phyloP scores from a whole-genome alignment of 2,113 vertebrate species.

The Cinclus mexicanus region DNA sequence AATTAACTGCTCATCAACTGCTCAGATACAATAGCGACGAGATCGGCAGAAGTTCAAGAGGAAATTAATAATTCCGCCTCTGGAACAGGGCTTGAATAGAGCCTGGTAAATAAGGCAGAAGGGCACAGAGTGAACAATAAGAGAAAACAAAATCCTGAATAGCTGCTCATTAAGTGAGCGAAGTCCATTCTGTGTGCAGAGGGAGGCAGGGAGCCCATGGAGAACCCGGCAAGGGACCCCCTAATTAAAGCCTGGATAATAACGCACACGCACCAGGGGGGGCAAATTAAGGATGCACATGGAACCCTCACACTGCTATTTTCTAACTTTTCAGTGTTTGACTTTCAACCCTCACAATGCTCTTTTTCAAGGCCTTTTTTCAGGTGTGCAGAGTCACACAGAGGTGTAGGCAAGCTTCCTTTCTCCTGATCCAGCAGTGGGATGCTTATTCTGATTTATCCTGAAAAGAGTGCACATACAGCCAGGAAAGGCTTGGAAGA shows the following conservation, averaged over 20 bases:
- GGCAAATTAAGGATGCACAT: not conserved
- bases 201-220: not conserved
- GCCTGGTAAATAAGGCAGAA: conserved; percentile 34
- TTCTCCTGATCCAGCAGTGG: not conserved
- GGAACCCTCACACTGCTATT: not conserved
- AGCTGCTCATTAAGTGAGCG: conserved; percentile 46
- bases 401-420: not conserved
- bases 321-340: not conserved
- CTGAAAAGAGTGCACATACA: not conserved
- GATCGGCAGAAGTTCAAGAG: conserved; percentile 35
- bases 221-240: not conserved
- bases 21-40: not conserved
- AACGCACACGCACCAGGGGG: not conserved
- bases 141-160: conserved; percentile 27
- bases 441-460: not conserved
- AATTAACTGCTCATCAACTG: conserved; percentile 42
- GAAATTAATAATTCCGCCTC: conserved; percentile 41
- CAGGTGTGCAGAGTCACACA: not conserved
- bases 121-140: not conserved
- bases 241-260: conserved; percentile 12
- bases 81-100: conserved; percentile 7
- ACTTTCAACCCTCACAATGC: conserved; percentile 3
- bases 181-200: not conserved
- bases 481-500: not conserved
- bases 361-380: not conserved